Percentiles rank a stretch among this genome's conserved stretches.
These are phyloP conservation scores for Rachycentron canadum DNA, from an alignment of 2,797 vertebrate species.

Conservation along the genomic window DNA sequence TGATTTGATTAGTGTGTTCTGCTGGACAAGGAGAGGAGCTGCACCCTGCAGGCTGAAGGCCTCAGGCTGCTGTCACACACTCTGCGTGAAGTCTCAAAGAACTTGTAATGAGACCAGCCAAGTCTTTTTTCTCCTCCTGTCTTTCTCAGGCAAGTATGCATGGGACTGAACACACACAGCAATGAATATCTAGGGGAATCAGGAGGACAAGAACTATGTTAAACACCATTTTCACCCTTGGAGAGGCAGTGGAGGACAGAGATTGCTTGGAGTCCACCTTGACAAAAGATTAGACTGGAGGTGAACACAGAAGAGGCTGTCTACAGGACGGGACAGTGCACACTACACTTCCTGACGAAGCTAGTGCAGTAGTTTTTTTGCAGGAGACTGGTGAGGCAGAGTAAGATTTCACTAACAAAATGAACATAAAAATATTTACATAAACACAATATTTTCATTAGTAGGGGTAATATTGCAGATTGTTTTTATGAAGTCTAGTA, in stretches of 20 bases:
- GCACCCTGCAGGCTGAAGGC: slow-evolving; percentile 58
- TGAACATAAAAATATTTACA: too few species aligned
- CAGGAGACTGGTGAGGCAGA: background rate
- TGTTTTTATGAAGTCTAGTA: too few species aligned
- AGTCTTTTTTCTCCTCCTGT: slow-evolving; percentile 26
- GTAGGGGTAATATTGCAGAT: too few species aligned
- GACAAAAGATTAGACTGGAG: background rate
- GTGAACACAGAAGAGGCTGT: background rate
- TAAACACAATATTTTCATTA: too few species aligned
- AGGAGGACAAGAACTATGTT: background rate
- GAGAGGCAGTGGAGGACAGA: background rate
- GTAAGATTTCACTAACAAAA: background rate
- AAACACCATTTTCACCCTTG: background rate
- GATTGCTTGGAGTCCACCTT: background rate
- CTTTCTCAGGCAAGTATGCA: slow-evolving; percentile 10
- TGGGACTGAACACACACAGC: slow-evolving; percentile 1
- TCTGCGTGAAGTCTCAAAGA: slow-evolving; percentile 44
- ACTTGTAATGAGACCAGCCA: slow-evolving; percentile 62
- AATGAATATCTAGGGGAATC: slow-evolving; percentile 13
- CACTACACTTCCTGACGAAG: background rate
- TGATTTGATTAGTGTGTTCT: slow-evolving; percentile 69
- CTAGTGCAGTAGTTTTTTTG: background rate
- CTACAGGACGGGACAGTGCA: background rate
- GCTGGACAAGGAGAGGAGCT: slow-evolving; percentile 51
- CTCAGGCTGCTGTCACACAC: slow-evolving; percentile 61